Base-by-base conservation (phyloP, 2,797 vertebrate genomes). In the Gymnoscopelus microlampas region DNA sequence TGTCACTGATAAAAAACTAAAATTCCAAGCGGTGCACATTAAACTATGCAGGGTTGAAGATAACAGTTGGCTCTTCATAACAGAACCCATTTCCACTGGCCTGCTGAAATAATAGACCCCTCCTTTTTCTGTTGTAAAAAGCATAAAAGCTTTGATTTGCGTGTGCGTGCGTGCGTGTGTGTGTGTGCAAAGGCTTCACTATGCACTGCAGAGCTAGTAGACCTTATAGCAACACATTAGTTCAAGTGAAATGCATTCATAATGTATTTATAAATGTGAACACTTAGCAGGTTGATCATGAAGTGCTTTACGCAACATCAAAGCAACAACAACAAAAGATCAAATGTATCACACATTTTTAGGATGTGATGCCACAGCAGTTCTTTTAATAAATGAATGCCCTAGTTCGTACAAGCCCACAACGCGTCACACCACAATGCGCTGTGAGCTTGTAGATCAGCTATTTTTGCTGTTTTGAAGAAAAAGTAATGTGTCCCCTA, bases 181-280 rank as follows among this genome's bases (percentile, higher is more conserved):
- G 48, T 50, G 50, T 51, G 12, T 8, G 13, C 50, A 15, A 13
- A 15, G 12, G 14, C 57, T 39, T 60, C 32, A 39, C 14, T 13
- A 11, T 49, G 60, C 12, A 26, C 7, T 62, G 44, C 9, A 23
- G 23, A 19, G 19, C 19, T 19, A 19, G 19, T 19, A 19, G 35
- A 35, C 44, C 13, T 49, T 29, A 11, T 26, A 6, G 14, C 15
- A 57, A 50, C 53, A 44, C 50, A 14, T n/a, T 39, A 60, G 53
- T 78, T 60, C 3, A 53, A 13, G 15, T 68, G 63, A 23, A 68
- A 72, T 29, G 13, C 23, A 23, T 55, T 24, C 11, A 35, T 57
- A 32, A 32, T 29, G 26, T 14, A 32, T 32, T 35, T 35, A 29
- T 35, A 14, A 23, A 9, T 44, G 39, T 10, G 39, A 10, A 9